These are phyloP conservation scores for Trachemys scripta DNA, from an alignment of 2,113 vertebrate genomes.

Conservation along the genomic window DNA sequence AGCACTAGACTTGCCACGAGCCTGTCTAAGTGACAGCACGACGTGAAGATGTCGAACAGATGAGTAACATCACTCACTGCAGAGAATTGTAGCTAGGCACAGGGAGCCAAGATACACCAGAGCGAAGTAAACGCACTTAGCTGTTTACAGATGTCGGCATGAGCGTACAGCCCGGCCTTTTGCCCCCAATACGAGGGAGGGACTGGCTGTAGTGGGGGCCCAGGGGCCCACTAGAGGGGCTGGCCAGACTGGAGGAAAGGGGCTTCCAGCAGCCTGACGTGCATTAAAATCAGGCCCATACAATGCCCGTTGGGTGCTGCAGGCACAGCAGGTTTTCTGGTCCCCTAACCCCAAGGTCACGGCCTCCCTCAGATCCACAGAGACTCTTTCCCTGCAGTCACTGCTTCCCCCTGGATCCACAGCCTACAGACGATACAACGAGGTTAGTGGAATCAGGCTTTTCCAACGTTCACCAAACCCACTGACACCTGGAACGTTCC, in stretches of 20 bases:
- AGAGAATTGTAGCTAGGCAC: not conserved
- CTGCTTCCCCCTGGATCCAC: too few species aligned
- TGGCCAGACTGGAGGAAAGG: not conserved
- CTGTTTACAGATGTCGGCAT: not conserved
- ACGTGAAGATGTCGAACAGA: rapidly evolving
- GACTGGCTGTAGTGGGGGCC: not conserved
- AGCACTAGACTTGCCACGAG: not conserved
- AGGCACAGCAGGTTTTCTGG: not conserved
- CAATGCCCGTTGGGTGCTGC: too few species aligned
- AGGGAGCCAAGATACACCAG: not conserved
- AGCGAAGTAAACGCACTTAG: not conserved
- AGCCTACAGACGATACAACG: too few species aligned
- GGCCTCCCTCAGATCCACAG: too few species aligned
- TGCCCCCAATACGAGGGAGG: not conserved
- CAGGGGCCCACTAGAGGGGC: not conserved
- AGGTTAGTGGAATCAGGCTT: too few species aligned
- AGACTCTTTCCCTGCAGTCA: too few species aligned
- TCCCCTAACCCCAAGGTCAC: not conserved
- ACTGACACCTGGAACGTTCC: too few species aligned
- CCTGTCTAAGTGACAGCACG: not conserved
- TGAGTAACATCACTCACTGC: not conserved
- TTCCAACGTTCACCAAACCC: too few species aligned
- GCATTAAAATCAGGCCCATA: not conserved
- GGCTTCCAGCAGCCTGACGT: not conserved
- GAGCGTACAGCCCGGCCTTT: not conserved